These are phyloP conservation scores for Tipula lateralis DNA, from an alignment of 2,888 invertebrate genomes.

Conservation along the genomic window DNA sequence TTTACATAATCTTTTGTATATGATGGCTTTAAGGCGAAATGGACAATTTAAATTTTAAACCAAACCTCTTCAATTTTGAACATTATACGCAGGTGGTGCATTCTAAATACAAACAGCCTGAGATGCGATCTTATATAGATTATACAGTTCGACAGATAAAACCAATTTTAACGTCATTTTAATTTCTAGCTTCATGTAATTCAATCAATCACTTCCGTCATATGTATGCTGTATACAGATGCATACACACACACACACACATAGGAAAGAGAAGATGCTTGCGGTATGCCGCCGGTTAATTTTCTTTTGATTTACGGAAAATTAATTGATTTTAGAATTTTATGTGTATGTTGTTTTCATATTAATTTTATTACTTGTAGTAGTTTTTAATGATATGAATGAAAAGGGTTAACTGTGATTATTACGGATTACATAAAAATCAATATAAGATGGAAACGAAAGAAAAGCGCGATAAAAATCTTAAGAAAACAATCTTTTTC, in stretches of 20 bases:
- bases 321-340: not conserved
- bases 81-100: not conserved
- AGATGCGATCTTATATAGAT: not conserved
- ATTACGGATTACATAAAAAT: not conserved
- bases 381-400: not conserved
- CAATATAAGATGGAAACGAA: not conserved
- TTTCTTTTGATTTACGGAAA: not conserved
- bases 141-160: not conserved
- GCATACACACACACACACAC: not conserved
- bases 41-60: no score
- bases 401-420: constrained; percentile 6
- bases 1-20: not conserved
- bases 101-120: not conserved
- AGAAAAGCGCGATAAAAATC: not conserved
- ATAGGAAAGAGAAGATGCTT: not conserved
- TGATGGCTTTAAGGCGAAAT: not conserved
- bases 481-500: not conserved
- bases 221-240: not conserved
- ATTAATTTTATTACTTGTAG: not conserved
- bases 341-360: not conserved
- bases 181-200: not conserved
- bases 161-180: not conserved
- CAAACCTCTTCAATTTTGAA: not conserved
- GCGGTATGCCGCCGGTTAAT: not conserved
- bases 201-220: not conserved